Conservation (phyloP, 2,797 vertebrate species). For the Chrosomus eos region DNA sequence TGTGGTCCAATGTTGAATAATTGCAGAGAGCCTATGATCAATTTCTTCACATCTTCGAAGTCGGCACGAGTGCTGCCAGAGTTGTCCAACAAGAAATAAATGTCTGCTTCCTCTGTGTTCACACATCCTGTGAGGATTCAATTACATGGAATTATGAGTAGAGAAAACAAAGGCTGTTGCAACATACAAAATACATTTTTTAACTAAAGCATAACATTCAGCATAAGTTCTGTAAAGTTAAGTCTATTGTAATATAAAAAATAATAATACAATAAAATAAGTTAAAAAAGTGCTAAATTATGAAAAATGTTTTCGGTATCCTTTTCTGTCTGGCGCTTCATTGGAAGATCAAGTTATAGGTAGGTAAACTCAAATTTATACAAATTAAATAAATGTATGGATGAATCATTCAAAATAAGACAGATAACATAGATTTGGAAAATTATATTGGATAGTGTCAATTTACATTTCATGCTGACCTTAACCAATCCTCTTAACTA, state of each 20-base stretch:
- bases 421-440: neutral
- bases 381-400: neutral
- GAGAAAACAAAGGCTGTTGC: neutral
- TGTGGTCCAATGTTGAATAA: conserved; percentile 78
- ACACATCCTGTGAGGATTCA: conserved; percentile 73
- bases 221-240: neutral
- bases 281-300: neutral
- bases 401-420: neutral
- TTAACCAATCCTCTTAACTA: neutral
- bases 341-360: neutral
- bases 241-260: neutral
- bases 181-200: neutral
- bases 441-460: neutral
- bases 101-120: conserved; percentile 85
- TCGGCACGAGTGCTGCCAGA: conserved; percentile 79
- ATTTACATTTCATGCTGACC: neutral
- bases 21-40: conserved; percentile 77
- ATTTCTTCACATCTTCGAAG: conserved; percentile 84
- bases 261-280: neutral
- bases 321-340: neutral
- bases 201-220: neutral
- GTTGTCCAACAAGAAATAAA: conserved; percentile 87
- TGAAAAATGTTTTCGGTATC: neutral
- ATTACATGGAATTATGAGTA: neutral
- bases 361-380: neutral